These are phyloP conservation scores for Blastomussa wellsi DNA, from an alignment of 92 coral and sea anemone genomes.

Conservation along the genomic window DNA sequence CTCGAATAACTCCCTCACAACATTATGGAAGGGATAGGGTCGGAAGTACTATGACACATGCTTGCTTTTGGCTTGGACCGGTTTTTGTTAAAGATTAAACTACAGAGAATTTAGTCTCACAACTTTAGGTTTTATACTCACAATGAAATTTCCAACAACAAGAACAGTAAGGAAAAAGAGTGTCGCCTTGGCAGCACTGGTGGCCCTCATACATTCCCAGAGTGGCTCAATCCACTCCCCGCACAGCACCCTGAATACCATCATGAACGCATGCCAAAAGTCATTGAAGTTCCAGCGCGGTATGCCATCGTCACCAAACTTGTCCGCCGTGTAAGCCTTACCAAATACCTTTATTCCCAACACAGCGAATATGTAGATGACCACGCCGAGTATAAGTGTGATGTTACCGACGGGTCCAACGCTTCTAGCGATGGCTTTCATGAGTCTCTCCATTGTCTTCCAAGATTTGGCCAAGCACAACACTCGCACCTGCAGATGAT, in stretches of 20 bases:
- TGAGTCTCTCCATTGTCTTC: conserved; percentile 79
- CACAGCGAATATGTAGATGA: conserved; percentile 80
- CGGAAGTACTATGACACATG: no score
- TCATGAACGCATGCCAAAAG: conserved; percentile 81
- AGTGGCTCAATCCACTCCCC: conserved; percentile 90
- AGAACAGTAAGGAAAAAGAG: conserved; percentile 76
- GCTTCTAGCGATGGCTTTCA: conserved; percentile 78
- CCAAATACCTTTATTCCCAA: conserved; percentile 80
- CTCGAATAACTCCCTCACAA: no score
- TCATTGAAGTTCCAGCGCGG: conserved; percentile 87
- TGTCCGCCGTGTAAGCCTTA: conserved; percentile 65
- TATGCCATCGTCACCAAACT: conserved; percentile 63
- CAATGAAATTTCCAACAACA: conserved; percentile 82
- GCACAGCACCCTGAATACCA: conserved; percentile 79
- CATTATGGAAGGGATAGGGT: no score
- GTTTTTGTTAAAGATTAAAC: neutral
- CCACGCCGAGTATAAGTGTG: conserved; percentile 74
- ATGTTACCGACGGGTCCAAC: conserved; percentile 82
- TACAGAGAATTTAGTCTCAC: neutral
- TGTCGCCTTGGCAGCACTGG: conserved; percentile 48
- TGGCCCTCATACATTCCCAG: conserved; percentile 92
- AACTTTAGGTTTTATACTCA: conserved; percentile 40
- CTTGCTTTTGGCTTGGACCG: neutral
- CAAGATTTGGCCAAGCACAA: conserved; percentile 82
- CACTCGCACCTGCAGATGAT: conserved; percentile 61